Evolutionary conservation across 2,797 vertebrate genomes (phyloP).

Genomic region (Micropoecilia bifurca): DNA sequence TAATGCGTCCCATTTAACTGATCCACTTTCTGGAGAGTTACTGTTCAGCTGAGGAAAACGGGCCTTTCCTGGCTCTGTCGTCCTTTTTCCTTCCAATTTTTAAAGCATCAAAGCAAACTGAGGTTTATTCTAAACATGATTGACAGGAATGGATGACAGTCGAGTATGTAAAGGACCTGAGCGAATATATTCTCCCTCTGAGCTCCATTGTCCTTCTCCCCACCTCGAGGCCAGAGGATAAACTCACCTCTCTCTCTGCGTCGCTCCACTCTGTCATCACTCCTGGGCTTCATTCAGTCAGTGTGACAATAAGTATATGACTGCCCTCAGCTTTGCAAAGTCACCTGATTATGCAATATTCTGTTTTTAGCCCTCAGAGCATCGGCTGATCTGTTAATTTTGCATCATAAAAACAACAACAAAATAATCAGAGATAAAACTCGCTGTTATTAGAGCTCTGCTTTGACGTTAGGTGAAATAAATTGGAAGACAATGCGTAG

Average conservation of each 20-base stretch:
- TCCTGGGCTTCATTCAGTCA: constrained; percentile 68
- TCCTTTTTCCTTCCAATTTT: constrained; percentile 23
- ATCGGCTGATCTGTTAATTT: constrained; percentile 31
- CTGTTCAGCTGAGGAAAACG: neutral
- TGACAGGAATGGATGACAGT: constrained; percentile 38
- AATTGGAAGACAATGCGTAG: constrained; percentile 24
- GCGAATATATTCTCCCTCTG: constrained; percentile 41
- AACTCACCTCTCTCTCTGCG: constrained; percentile 52
- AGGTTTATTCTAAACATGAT: constrained; percentile 37
- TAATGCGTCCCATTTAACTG: neutral
- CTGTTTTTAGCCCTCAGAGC: constrained; percentile 62
- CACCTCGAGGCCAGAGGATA: constrained; percentile 59
- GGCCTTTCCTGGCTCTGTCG: constrained; percentile 12
- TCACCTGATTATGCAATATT: constrained; percentile 69
- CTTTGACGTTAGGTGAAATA: constrained; percentile 35
- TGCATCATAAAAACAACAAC: constrained; percentile 5
- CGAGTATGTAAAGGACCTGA: constrained; percentile 50
- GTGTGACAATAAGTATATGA: constrained; percentile 57
- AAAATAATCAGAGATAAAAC: constrained; percentile 26
- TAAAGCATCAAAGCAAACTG: constrained; percentile 38
- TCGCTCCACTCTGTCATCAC: constrained; percentile 63
- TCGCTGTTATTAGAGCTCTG: constrained; percentile 35
- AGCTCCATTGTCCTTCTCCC: constrained; percentile 63
- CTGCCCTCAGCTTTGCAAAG: constrained; percentile 62
- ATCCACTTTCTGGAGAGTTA: constrained; percentile 10